Evolutionary conservation across 2,797 vertebrate genomes (phyloP), one percentile per base, ranked within the genome.

Genomic region (Acanthurus leucopareius): DNA sequence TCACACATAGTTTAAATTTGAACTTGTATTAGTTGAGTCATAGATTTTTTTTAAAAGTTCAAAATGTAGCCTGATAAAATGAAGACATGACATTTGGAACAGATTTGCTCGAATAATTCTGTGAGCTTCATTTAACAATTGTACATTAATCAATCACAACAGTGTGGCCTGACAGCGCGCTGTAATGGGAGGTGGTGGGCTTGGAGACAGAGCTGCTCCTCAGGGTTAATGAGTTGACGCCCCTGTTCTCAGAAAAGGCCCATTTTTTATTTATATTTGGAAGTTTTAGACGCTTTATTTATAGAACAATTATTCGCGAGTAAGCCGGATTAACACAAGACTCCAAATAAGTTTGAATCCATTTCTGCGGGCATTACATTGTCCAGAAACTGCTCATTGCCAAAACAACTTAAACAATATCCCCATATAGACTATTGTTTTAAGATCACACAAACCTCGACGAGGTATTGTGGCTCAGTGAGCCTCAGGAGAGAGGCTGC

Each of bases 401-500:
- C 4, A 62, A 70, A 68, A 40, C 2, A 22, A n/a, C 28, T 51
- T 13, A 0, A 19, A 14, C 16, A 38, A 2, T 38, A 56, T 56
- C 11, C 68, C 38, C 38, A 1, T 5, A 48, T 7, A 16, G 17
- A 16, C 28, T 53, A 19, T 68, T 75, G 44, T 73, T 73, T 63
- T 28, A 47, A 76, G 47, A 69, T 66, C 40, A 56, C 63, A 56
- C 65, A 78, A 66, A 67, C 40, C 16, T 72, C 44, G 10, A 1
- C 1, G 44, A 47, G 52, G 53, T 45, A 19, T 32, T 78, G 83
- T 86, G 78, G 17, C 75, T 82, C 47, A 51, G 48, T 49, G 56
- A 32, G 76, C 70, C 75, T 85, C 70, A 2, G 77, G 82, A 83
- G 90, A 78, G 76, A 63, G 54, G 75, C 88, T 85, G 85, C 75